Evolutionary conservation across 2,888 invertebrate genomes (phyloP), one percentile per base, ranked within the genome.

Genomic region (Lycia hirtaria): DNA sequence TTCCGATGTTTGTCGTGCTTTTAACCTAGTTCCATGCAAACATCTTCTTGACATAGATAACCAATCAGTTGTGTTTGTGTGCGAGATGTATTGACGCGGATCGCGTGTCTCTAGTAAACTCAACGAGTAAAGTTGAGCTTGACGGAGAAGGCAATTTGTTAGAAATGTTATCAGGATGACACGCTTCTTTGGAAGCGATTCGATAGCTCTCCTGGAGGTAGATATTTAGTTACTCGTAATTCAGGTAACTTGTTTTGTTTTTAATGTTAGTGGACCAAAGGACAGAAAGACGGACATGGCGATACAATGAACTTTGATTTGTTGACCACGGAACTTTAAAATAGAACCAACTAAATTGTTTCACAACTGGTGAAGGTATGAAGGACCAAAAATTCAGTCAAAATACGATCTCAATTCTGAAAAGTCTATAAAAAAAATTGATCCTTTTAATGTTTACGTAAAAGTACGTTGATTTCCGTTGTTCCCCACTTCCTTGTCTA

Each of bases 41-140:
- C 56, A 15, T 33, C 33, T 1, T 40, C 47, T 47, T 38, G 45
- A 54, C 60, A 62, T 43, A 51, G 56, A 62, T 60, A 63, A 50
- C 53, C 57, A 62, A 64, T 64, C 64, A 58, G 47, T 54, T 49
- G 45, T 65, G 59, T 63, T 57, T 56, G 58, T 48, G 26, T 33
- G 48, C 43, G 40, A 56, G 56, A 61, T 59, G 55, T 61, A 56
- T 63, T 52, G 58, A 26, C 26, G 17, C n/a, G 26, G 56, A 49
- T 56, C 44, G 24, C 19, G 44, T 50, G 56, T 56, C 55, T n/a
- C 38, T 22, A 45, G 19, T 28, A n/a, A n/a, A n/a, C n/a, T n/a
- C n/a, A n/a, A n/a, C n/a, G n/a, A 12, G n/a, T 4, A 12, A 30
- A 30, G 19, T 44, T 30, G 44, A 44, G 19, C 30, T 43, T 44